These are phyloP conservation scores for Gallinago stenura DNA, from an alignment of 2,797 vertebrate species.

Conservation along the genomic window DNA sequence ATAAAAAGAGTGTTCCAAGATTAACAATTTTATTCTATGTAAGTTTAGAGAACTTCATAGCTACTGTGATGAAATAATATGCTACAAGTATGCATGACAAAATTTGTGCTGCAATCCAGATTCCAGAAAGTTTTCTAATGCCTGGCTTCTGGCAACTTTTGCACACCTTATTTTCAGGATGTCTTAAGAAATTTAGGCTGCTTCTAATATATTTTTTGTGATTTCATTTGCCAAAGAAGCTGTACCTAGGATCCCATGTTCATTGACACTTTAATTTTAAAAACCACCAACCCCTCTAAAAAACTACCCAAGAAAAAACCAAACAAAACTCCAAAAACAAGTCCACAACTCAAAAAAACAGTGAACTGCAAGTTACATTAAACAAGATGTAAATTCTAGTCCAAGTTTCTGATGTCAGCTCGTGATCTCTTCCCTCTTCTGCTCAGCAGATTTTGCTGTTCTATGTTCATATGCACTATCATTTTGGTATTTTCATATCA, in stretches of 20 bases:
- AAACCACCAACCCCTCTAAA: fast-evolving
- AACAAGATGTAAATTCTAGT: background rate
- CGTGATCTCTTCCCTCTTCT: background rate
- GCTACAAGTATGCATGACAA: background rate
- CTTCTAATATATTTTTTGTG: background rate
- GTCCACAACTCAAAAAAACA: fast-evolving
- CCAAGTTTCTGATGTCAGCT: background rate
- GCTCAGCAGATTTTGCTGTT: background rate
- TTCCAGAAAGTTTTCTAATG: background rate
- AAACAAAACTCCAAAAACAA: background rate
- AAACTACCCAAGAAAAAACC: background rate
- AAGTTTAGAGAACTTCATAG: background rate
- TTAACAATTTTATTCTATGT: background rate
- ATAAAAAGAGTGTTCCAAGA: background rate
- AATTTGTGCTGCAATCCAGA: background rate
- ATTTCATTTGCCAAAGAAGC: background rate
- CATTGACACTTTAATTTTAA: background rate
- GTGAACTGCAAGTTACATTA: background rate
- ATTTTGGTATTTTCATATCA: background rate
- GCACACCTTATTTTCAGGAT: background rate
- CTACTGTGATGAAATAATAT: background rate
- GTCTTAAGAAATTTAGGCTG: background rate
- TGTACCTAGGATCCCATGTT: background rate
- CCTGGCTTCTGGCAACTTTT: background rate
- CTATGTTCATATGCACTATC: background rate